Conservation (phyloP, 2,888 invertebrate genomes). For the Formica aserva region DNA sequence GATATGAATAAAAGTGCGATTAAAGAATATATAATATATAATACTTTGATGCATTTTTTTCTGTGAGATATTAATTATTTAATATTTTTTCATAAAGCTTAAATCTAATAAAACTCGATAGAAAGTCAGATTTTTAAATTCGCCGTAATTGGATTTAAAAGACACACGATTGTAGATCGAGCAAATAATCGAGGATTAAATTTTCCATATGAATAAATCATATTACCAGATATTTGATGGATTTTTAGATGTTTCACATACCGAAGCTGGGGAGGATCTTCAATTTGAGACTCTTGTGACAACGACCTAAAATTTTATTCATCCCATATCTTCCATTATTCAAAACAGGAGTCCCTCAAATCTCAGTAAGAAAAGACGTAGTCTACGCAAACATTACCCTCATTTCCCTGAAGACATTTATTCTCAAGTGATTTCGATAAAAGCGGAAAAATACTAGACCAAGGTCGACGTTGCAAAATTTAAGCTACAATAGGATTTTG, state of each 20-base stretch:
- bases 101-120: neutral
- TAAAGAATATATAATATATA: neutral
- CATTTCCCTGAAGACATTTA: conserved; percentile 58
- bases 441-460: conserved; percentile 44
- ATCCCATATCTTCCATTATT: conserved; percentile 65
- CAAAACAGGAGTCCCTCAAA: conserved; percentile 66
- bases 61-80: neutral
- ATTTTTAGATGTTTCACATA: conserved; percentile 18
- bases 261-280: conserved; percentile 1
- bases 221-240: neutral
- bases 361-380: conserved; percentile 57
- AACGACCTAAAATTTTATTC: conserved; percentile 57
- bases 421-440: conserved; percentile 52
- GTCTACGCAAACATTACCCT: conserved; percentile 66
- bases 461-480: conserved; percentile 27
- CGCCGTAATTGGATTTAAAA: neutral
- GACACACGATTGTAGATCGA: neutral
- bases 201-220: neutral
- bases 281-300: conserved; percentile 26
- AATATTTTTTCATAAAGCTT: neutral
- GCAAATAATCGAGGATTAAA: neutral
- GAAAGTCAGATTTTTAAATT: neutral
- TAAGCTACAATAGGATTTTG: conserved; percentile 29
- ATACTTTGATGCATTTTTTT: neutral
- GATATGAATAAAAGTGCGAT: neutral